A percentile compares a stretch with the other conserved stretches of the same genome.
phyloP scores from a whole-genome alignment of 1,140 invertebrate genomes.

The Drosophila oshimai region DNA sequence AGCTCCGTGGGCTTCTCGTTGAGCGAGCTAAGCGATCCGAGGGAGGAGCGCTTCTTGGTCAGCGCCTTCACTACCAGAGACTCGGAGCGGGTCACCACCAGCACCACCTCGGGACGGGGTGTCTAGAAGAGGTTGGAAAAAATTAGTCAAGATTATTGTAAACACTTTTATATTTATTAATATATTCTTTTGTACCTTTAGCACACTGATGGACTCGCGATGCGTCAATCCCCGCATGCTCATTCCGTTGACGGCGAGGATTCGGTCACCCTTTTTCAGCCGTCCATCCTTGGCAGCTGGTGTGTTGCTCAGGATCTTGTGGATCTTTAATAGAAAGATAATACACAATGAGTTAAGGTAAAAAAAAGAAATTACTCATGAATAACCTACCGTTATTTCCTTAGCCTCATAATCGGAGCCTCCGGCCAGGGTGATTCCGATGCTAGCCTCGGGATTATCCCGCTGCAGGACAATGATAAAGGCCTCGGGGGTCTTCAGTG shows the following conservation, averaged over 20 bases:
- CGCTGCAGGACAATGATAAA: slow-evolving; percentile 82
- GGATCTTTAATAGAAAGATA: slow-evolving; percentile 85
- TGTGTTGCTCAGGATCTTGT: slow-evolving; percentile 92
- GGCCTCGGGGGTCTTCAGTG: slow-evolving; percentile 77
- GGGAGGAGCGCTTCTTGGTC: slow-evolving; percentile 80
- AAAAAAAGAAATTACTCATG: accelerated
- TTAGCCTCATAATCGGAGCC: slow-evolving; percentile 95
- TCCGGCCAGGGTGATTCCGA: slow-evolving; percentile 93
- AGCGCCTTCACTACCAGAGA: slow-evolving; percentile 73
- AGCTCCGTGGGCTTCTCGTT: slow-evolving; percentile 76
- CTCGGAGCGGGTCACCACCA: slow-evolving; percentile 85
- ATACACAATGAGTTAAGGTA: neutral
- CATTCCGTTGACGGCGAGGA: slow-evolving; percentile 94
- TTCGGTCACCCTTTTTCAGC: slow-evolving; percentile 93
- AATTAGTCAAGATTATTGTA: neutral
- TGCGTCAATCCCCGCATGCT: slow-evolving; percentile 92
- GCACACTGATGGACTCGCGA: slow-evolving; percentile 90
- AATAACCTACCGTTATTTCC: slow-evolving; percentile 91
- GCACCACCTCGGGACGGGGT: slow-evolving; percentile 87
- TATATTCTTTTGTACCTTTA: slow-evolving; percentile 87
- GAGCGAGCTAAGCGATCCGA: slow-evolving; percentile 77
- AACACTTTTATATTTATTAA: too few relatives aligned
- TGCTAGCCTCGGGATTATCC: slow-evolving; percentile 86
- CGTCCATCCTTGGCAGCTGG: slow-evolving; percentile 92
- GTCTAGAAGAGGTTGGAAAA: slow-evolving; percentile 82